Percentiles rank a stretch among this genome's conserved stretches.
phyloP scores from a whole-genome alignment of 2,888 invertebrate species.

The Lasioglossum marginatum region DNA sequence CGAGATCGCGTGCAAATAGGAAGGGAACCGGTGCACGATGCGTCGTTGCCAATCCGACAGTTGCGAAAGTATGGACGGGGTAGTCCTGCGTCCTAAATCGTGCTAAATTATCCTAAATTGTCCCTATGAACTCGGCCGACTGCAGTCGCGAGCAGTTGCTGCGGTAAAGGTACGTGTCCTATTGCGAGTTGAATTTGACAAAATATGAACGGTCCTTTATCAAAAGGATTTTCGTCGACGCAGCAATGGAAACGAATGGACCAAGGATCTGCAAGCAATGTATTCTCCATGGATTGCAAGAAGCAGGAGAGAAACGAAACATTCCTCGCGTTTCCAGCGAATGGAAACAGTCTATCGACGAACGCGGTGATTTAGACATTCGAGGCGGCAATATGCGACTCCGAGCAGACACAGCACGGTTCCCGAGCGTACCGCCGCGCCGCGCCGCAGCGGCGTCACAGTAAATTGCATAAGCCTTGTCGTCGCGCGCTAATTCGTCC shows the following conservation, averaged over 20 bases:
- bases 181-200: not conserved
- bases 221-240: not conserved
- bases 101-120: not conserved
- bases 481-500: conserved; percentile 26
- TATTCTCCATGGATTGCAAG: not conserved
- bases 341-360: not conserved
- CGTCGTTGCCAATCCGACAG: not conserved
- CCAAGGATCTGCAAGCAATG: not conserved
- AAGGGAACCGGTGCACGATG: not conserved
- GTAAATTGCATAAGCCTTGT: conserved; percentile 29
- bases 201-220: not conserved
- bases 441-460: not conserved
- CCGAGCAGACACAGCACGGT: not conserved
- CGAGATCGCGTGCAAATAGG: conserved; percentile 24
- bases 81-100: not conserved
- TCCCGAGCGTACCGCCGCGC: not conserved
- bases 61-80: not conserved
- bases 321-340: not conserved
- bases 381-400: not conserved
- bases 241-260: not conserved
- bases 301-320: not conserved
- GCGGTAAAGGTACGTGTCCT: not conserved
- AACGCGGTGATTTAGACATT: not conserved
- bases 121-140: not conserved
- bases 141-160: not conserved